Evolutionary conservation across 1,140 invertebrate genomes (phyloP).

Genomic region (Pseudachorutes palmiensis): DNA sequence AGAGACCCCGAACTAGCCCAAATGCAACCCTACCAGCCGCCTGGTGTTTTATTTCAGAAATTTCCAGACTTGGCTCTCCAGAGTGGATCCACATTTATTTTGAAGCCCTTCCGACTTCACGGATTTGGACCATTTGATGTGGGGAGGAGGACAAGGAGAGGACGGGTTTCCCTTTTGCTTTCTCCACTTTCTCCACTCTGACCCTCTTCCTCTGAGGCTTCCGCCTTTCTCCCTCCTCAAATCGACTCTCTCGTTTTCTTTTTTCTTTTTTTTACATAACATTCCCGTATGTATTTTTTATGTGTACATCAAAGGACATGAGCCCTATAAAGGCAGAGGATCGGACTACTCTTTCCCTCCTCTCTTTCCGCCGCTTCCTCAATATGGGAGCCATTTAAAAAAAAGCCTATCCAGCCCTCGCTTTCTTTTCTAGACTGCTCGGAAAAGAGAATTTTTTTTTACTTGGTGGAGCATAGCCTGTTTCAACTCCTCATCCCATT

Average conservation of each 20-base stretch:
- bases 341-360: no score
- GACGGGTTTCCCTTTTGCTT: not conserved
- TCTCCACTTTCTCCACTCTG: no score
- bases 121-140: conserved; percentile 12
- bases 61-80: conserved; percentile 7
- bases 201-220: no score
- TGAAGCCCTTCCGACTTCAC: not conserved
- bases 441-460: no score
- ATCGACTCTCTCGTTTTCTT: conserved; percentile 7
- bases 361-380: not conserved
- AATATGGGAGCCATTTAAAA: conserved; percentile 5
- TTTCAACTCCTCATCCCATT: not conserved
- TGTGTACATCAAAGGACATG: conserved; percentile 5
- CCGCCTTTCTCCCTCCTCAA: not conserved
- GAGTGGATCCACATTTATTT: not conserved
- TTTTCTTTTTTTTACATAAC: not conserved
- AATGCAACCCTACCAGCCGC: no score
- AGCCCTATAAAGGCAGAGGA: not conserved
- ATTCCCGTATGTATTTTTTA: conserved; percentile 12
- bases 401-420: no score
- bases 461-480: no score
- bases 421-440: no score
- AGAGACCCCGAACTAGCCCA: no score
- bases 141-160: not conserved
- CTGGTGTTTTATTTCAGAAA: conserved; percentile 33